Base-by-base conservation (phyloP, 1,140 invertebrate genomes). In the Xylocopa sonorina region DNA sequence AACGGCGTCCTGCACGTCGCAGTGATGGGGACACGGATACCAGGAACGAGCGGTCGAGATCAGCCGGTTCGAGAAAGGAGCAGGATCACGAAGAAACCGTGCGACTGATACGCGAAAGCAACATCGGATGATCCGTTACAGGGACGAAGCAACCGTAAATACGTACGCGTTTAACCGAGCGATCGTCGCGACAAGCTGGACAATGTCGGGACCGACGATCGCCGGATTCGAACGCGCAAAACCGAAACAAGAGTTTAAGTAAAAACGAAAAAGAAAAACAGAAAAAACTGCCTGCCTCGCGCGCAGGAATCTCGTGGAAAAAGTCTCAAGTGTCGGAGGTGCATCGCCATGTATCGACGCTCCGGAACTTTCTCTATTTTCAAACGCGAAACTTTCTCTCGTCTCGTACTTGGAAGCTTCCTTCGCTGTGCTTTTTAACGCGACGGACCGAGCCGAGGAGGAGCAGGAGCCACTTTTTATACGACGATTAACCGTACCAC, bases 391-490 rank as follows among this genome's bases (percentile, higher is more conserved):
- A 64, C n/a, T 34, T 55, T 79, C 71, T 72, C 74, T 80, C 71
- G 48, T 75, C 50, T 78, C 32, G n/a, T 66, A 66, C 72, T 80
- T 66, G 14, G 60, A 80, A 55, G 29, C 71, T 80, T 64, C 34
- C 72, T 75, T 74, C 60, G 71, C 71, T 79, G 78, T 75, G 78
- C 71, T 64, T 75, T 79, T 75, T 57, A 75, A 75, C 64, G n/a
- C 71, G 32, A 66, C 78, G 51, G 53, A 66, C 34, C 71, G 78
- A 58, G 71, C 58, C 72, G 68, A 67, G 82, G 82, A 81, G 78
- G 75, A 87, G 69, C 71, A 81, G 78, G 75, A 87, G 69, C 71
- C 76, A 80, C 84, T 87, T 89, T 89, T 89, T 89, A 88, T 89
- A 89, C 88, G 58, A 89, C 83, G 69, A 86, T 86, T 83, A 78